phyloP scores from a whole-genome alignment of 2,888 invertebrate species.

The Caenorhabditis macrosperma region DNA sequence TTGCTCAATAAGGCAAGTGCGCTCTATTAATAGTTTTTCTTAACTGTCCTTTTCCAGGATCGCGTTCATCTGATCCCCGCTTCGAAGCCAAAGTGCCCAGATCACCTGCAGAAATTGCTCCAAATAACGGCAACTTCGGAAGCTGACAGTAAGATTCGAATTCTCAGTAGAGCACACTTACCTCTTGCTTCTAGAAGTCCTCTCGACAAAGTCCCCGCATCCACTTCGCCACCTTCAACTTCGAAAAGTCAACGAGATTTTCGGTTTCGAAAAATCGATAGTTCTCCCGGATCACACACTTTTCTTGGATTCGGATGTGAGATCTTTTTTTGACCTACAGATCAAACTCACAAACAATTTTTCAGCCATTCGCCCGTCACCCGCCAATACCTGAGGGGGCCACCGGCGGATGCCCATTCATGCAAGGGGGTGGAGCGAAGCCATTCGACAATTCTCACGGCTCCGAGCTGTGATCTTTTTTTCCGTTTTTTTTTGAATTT shows the following conservation, averaged over 20 bases:
- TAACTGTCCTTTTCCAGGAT: slow-evolving; percentile 21
- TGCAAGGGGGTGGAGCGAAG: slow-evolving; percentile 60
- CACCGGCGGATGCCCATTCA: slow-evolving; percentile 70
- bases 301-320: slow-evolving; percentile 52
- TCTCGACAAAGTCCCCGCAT: slow-evolving; percentile 64
- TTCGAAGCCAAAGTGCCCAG: slow-evolving; percentile 39
- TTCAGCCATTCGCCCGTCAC: slow-evolving; percentile 46
- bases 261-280: slow-evolving; percentile 73
- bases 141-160: slow-evolving; percentile 42
- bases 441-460: slow-evolving; percentile 3
- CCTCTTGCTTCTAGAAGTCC: slow-evolving; percentile 45
- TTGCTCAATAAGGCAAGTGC: slow-evolving; percentile 32
- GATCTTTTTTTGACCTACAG: too few species aligned
- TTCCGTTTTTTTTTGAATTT: too few species aligned
- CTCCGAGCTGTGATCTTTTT: slow-evolving; percentile 11
- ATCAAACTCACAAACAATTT: too few species aligned
- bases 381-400: slow-evolving; percentile 14
- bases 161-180: not conserved
- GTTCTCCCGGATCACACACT: slow-evolving; percentile 74
- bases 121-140: slow-evolving; percentile 17
- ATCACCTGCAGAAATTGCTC: slow-evolving; percentile 50
- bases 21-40: slow-evolving; percentile 30
- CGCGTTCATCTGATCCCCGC: slow-evolving; percentile 33
- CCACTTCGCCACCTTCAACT: slow-evolving; percentile 72
- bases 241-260: slow-evolving; percentile 56